phyloP scores from a whole-genome alignment of 1,140 invertebrate species.

The Drosophila rhopaloa region DNA sequence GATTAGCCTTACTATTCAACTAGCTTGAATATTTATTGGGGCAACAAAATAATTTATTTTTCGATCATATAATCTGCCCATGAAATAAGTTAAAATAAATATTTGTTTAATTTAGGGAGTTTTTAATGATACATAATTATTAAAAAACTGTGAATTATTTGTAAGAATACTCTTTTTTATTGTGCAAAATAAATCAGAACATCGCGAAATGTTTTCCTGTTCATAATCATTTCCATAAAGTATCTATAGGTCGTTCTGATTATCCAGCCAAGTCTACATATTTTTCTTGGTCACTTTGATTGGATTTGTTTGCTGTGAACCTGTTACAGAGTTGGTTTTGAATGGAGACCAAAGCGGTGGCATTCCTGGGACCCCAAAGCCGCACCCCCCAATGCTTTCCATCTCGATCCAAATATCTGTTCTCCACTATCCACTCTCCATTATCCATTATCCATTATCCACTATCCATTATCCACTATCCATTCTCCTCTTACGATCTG shows the following conservation, averaged over 20 bases:
- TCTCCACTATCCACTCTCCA: not conserved
- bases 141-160: too few relatives aligned
- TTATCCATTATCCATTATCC: not conserved
- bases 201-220: not conserved
- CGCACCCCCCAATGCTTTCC: conserved; percentile 32
- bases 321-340: conserved; percentile 19
- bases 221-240: not conserved
- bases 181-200: too few relatives aligned
- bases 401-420: conserved; percentile 10
- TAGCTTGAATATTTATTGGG: not conserved
- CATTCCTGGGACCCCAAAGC: conserved; percentile 31
- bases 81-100: too few relatives aligned
- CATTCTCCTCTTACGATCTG: conserved; percentile 1
- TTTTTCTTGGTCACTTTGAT: not conserved
- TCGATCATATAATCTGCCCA: too few relatives aligned
- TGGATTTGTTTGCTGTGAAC: conserved; percentile 11
- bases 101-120: too few relatives aligned
- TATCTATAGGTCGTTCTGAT: not conserved
- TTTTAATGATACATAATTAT: too few relatives aligned
- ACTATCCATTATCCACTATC: not conserved
- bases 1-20: not conserved
- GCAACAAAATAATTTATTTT: too few relatives aligned
- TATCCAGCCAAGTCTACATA: not conserved
- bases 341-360: conserved; percentile 9
- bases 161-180: too few relatives aligned